Percentiles rank a stretch among this genome's conserved stretches.
Evolutionary conservation across 2,888 invertebrate genomes (phyloP).

Genomic region (Muscina levida): DNA sequence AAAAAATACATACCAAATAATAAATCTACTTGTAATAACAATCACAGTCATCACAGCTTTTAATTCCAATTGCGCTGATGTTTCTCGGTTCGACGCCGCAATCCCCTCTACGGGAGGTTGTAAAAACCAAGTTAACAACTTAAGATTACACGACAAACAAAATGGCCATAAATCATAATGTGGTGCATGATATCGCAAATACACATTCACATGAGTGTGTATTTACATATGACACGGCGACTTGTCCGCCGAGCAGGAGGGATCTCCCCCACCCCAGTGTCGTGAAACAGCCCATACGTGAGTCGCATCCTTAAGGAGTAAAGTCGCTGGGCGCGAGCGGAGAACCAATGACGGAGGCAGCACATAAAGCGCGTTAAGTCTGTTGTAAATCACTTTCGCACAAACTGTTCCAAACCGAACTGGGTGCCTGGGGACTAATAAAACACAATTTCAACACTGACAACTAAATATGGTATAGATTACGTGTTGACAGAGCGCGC

Average conservation of each 20-base stretch:
- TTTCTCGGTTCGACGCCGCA: too few species aligned
- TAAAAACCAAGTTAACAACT: constrained; percentile 8
- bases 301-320: constrained; percentile 38
- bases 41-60: too few species aligned
- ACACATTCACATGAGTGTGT: neutral
- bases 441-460: constrained; percentile 75
- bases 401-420: constrained; percentile 61
- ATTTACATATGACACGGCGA: neutral
- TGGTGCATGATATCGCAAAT: neutral
- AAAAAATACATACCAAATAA: too few species aligned
- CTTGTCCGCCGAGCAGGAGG: neutral
- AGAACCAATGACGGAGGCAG: neutral
- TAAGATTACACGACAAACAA: neutral
- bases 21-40: too few species aligned
- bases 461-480: constrained; percentile 68
- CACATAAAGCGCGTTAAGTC: constrained; percentile 63
- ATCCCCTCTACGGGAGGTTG: too few species aligned
- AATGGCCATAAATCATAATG: neutral
- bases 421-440: constrained; percentile 76
- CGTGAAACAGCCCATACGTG: constrained; percentile 9
- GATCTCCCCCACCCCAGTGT: neutral
- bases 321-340: neutral
- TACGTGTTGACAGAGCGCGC: constrained; percentile 50
- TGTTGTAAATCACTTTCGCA: constrained; percentile 62
- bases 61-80: too few species aligned